Base-by-base conservation (phyloP, 2,113 vertebrate species). In the Bufo gargarizans region DNA sequence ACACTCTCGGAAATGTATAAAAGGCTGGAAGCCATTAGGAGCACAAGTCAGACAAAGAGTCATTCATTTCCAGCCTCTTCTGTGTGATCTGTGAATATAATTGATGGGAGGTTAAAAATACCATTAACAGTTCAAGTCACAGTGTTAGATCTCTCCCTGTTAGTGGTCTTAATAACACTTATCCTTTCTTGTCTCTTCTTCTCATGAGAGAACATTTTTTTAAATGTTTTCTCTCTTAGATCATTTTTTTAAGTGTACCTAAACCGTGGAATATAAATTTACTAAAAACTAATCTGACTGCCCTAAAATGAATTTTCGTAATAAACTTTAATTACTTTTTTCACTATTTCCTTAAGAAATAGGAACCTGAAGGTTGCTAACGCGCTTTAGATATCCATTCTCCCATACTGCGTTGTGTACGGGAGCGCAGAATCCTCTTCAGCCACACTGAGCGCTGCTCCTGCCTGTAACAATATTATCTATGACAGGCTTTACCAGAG, bases 71-170 rank as follows among this genome's bases (percentile, higher is more conserved):
- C 47, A 50, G 55, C 58, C 56, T 49, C 53, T 78, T 47, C 49
- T 61, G 74, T 77, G 19, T 77, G 58, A 86, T 86, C 71, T 77
- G 55, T 16, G 43, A 47, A 63, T 49, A 13, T 49, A 65, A 86
- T 78, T 78, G 74, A 78, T 58, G 72, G 85, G 59, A 86, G 85
- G 85, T 86, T 86, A 86, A 86, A 86, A 78, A 78, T 86, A 78
- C 58, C 85, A 86, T 86, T 86, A 86, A 67, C 47, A 72, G 85
- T 77, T 86, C 72, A 78, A 86, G 74, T 22, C 74, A 10, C 45
- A n/a, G 72, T 45, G 45, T 78, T 53, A 63, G 53, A 86, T 58
- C 58, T 86, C 58, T 63, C 58, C 85, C 67, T 61, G 85, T 86
- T 86, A 78, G 85, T 86, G 58, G 59, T 77, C 85, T 78, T 86